These are phyloP conservation scores for Sphaeridia pumilis DNA, from an alignment of 2,888 invertebrate genomes.

Conservation along the genomic window DNA sequence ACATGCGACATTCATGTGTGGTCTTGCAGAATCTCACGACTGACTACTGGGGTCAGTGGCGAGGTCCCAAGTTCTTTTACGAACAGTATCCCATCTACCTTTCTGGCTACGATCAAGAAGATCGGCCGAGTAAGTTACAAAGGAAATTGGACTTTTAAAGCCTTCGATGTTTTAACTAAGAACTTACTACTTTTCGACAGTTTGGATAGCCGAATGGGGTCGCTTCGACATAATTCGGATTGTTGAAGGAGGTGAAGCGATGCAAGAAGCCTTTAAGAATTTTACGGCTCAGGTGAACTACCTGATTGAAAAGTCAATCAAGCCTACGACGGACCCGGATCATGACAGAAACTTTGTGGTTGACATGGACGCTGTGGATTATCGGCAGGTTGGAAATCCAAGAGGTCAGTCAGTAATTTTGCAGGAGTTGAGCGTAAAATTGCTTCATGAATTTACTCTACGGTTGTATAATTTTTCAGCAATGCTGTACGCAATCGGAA, in stretches of 20 bases:
- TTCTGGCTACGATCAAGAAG: background rate
- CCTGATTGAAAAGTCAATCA: background rate
- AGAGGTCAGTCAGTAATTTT: background rate
- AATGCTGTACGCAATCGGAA: background rate
- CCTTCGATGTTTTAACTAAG: background rate
- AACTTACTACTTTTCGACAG: constrained; percentile 1
- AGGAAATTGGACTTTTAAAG: background rate
- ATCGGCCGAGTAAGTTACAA: background rate
- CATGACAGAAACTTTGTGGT: background rate
- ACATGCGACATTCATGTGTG: background rate
- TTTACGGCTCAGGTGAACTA: background rate
- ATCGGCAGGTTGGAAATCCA: background rate
- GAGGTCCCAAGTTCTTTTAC: background rate
- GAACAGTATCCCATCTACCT: background rate
- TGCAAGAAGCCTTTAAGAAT: background rate
- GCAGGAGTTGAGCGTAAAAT: background rate
- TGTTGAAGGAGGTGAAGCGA: constrained; percentile 1
- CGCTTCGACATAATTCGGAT: background rate
- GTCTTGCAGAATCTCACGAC: background rate
- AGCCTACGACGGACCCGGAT: background rate
- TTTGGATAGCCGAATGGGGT: constrained; percentile 8
- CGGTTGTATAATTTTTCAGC: background rate
- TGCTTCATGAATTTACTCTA: background rate
- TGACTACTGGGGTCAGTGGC: background rate
- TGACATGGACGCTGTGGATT: background rate